Conservation (phyloP, 2,888 invertebrate genomes). For the Habrosyne pyritoides region DNA sequence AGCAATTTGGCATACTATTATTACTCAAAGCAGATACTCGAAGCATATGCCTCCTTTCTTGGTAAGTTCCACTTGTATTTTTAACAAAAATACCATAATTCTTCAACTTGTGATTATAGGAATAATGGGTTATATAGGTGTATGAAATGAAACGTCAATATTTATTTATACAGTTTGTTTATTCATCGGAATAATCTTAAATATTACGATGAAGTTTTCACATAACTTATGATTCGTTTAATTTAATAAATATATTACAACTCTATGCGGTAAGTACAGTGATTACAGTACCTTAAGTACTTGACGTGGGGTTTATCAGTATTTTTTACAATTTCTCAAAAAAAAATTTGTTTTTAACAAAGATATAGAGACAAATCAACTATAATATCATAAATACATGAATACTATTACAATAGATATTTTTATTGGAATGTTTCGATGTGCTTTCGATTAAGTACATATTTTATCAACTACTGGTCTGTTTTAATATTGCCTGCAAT, state of each 20-base stretch:
- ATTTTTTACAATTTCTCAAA: neutral
- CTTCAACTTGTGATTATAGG: no score
- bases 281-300: slow-evolving; percentile 25
- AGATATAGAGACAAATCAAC: neutral
- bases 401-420: neutral
- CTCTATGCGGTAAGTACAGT: slow-evolving; percentile 55
- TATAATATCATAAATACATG: neutral
- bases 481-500: no score
- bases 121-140: no score
- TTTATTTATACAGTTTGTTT: slow-evolving; percentile 70
- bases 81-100: no score
- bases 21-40: no score
- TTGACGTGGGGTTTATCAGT: slow-evolving; percentile 12
- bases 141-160: slow-evolving; percentile 39
- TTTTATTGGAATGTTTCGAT: slow-evolving; percentile 63
- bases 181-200: slow-evolving; percentile 72
- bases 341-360: slow-evolving; percentile 7
- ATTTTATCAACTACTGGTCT: no score
- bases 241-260: slow-evolving; percentile 76
- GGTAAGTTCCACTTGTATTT: no score
- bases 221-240: slow-evolving; percentile 47
- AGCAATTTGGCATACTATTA: no score
- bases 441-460: slow-evolving; percentile 25
- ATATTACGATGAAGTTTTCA: slow-evolving; percentile 59
- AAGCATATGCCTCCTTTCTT: no score